Evolutionary conservation across 2,797 vertebrate genomes (phyloP), one percentile per base, ranked within the genome.

Genomic region (Rhinichthys osculus): DNA sequence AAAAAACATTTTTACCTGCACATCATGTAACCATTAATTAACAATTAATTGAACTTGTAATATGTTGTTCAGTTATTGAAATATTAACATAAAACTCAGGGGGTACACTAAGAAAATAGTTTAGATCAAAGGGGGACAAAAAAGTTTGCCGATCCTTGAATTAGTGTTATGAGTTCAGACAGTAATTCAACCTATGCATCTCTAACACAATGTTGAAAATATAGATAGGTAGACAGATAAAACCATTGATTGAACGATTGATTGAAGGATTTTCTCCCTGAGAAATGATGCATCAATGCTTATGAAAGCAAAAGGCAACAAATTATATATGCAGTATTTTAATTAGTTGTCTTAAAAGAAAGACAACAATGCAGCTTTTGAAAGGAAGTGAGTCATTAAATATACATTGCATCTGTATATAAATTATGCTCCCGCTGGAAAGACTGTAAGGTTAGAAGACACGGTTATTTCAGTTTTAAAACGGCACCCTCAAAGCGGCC

Each of bases 381-480:
- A 84, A 89, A 84, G 30, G 57, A 85, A 91, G 82, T 72, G 44
- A 77, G 40, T 84, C 87, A 90, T 90, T 89, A 90, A 90, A 90
- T 89, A 88, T 89, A 85, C 79, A 90, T 88, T 40, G 82, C 7
- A 71, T 80, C 42, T 77, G 87, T 88, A 90, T 90, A 90, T 90
- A 88, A 89, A 92, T 89, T 72, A 87, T 88, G 76, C 86, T 85
- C 52, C 87, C 54, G 73, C 74, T 89, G 88, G 88, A 89, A 87
- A 85, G 82, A 67, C 7, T 57, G 85, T 89, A 87, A 91, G 88
- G 64, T 88, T 86, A 92, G 87, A 92, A 89, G 88, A 84, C 77
- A 52, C 71, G 19, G 33, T 78, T 86, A 82, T 83, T 87, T 83
- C 57, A 79, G 82, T 83, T 82, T 85, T 54, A 85, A 87, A 89